These are phyloP conservation scores for Andrena fulva DNA, from an alignment of 2,888 invertebrate genomes.

Conservation along the genomic window DNA sequence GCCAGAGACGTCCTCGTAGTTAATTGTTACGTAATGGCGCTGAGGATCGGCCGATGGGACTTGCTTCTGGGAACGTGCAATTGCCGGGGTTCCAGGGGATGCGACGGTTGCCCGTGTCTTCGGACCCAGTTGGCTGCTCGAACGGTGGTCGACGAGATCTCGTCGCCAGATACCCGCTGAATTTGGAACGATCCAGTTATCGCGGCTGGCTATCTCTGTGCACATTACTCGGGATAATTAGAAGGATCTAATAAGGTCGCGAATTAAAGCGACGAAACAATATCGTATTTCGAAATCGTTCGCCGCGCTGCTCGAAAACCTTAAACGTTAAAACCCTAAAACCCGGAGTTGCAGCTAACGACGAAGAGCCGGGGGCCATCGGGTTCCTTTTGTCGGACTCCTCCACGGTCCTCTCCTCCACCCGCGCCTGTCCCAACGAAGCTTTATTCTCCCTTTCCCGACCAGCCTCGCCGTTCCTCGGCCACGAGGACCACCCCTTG, in stretches of 20 bases:
- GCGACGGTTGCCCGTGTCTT: no score
- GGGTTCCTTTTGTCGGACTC: slow-evolving; percentile 49
- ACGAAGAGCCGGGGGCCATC: background rate
- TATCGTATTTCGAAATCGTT: slow-evolving; percentile 2
- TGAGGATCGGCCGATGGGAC: background rate
- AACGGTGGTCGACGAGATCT: no score
- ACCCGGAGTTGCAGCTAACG: slow-evolving; percentile 24
- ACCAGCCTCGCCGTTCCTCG: slow-evolving; percentile 49
- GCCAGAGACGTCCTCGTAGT: background rate
- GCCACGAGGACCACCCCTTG: slow-evolving; percentile 66
- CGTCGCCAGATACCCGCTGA: no score
- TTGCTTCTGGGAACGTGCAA: background rate
- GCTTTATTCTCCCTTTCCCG: slow-evolving; percentile 65
- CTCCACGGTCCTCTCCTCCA: slow-evolving; percentile 9
- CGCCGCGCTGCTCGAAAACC: background rate
- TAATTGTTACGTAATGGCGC: background rate
- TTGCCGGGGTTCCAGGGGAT: background rate
- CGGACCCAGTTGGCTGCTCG: no score
- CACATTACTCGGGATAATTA: no score
- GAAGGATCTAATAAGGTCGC: no score
- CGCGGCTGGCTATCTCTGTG: no score
- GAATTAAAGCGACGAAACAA: no score
- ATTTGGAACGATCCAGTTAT: no score
- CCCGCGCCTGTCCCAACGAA: slow-evolving; percentile 23
- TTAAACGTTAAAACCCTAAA: slow-evolving; percentile 6